phyloP scores from a whole-genome alignment of 1,140 invertebrate genomes.

The Drosophila lowei region DNA sequence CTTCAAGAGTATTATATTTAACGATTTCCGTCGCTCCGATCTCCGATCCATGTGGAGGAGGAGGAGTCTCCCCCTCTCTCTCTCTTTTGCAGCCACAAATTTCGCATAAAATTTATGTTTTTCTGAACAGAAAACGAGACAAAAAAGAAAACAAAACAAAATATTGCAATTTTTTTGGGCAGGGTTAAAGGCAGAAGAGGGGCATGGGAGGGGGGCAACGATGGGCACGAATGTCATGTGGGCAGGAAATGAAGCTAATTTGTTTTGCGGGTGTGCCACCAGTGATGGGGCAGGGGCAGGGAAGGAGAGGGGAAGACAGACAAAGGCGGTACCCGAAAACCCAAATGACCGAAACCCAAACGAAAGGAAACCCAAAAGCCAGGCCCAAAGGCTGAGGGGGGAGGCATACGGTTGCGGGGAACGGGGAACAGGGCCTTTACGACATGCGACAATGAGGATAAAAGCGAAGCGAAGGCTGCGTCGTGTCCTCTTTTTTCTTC shows the following conservation, averaged over 20 bases:
- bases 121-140: conserved; percentile 34
- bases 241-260: conserved; percentile 79
- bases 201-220: too few relatives aligned
- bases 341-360: conserved; percentile 31
- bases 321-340: conserved; percentile 28
- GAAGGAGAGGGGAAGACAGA: conserved; percentile 7
- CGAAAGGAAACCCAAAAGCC: conserved; percentile 35
- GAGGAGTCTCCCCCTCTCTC: conserved; percentile 39
- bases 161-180: conserved; percentile 52
- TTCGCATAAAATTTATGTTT: conserved; percentile 46
- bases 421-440: neutral
- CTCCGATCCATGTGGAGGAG: conserved; percentile 38
- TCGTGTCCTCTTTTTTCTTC: conserved; percentile 14
- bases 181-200: conserved; percentile 46
- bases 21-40: conserved; percentile 62
- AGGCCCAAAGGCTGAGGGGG: neutral
- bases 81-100: conserved; percentile 24
- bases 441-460: conserved; percentile 45
- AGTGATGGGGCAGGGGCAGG: conserved; percentile 1
- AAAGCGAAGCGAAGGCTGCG: conserved; percentile 35
- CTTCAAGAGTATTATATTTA: conserved; percentile 62
- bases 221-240: conserved; percentile 57
- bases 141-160: conserved; percentile 9
- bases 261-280: conserved; percentile 70
- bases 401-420: neutral